Evolutionary conservation across 1,140 invertebrate species (phyloP).

Genomic region (Diuraphis noxia): DNA sequence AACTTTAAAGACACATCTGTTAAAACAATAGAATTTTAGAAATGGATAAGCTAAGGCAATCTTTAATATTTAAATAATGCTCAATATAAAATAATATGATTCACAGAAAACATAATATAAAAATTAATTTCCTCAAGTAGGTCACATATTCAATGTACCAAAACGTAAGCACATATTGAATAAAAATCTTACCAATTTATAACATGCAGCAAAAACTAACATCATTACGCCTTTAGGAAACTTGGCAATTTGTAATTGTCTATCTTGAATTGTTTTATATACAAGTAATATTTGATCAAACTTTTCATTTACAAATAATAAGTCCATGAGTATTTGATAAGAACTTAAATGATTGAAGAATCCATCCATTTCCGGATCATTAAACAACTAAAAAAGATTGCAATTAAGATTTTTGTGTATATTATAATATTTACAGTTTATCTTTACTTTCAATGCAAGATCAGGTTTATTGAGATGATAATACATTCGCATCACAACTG

Average conservation of each 20-base stretch:
- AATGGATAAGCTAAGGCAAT: background rate
- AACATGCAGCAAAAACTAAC: constrained; percentile 71
- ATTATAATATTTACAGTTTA: background rate
- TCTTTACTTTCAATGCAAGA: constrained; percentile 65
- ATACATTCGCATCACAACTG: constrained; percentile 79
- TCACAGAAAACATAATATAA: too few relatives aligned
- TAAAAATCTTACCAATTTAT: constrained; percentile 70
- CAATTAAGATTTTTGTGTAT: background rate
- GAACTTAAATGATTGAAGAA: constrained; percentile 74
- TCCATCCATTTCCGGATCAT: constrained; percentile 65
- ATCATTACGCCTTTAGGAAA: constrained; percentile 71
- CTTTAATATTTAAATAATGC: background rate
- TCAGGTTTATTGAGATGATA: constrained; percentile 72
- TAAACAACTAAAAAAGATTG: constrained; percentile 67
- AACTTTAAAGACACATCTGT: too few relatives aligned
- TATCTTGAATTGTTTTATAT: constrained; percentile 67
- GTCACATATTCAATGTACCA: too few relatives aligned
- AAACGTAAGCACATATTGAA: background rate
- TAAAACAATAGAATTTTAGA: background rate
- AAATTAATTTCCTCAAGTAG: too few relatives aligned
- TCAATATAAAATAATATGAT: background rate
- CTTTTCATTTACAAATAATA: constrained; percentile 71
- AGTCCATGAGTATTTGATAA: constrained; percentile 72
- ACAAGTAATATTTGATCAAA: constrained; percentile 71
- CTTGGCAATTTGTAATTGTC: constrained; percentile 65